phyloP scores from a whole-genome alignment of 30 jellyfish, hydroid and myxozoan genomes.

The Morbakka virulenta region DNA sequence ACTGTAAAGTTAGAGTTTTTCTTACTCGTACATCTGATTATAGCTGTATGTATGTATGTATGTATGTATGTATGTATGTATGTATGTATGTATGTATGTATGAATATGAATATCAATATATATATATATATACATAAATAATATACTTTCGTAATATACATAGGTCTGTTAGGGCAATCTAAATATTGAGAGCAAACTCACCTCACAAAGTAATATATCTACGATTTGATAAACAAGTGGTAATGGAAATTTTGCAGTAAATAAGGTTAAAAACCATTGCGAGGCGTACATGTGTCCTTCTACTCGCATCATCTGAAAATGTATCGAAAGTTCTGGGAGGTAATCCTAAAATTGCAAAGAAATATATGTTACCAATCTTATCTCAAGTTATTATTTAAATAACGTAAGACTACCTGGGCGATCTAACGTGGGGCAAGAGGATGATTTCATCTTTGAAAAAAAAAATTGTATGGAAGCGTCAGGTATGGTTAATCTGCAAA shows the following conservation, averaged over 20 bases:
- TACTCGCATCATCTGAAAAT: conserved; percentile 63
- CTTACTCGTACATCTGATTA: no score
- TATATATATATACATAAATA: no score
- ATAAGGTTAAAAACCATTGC: conserved; percentile 93
- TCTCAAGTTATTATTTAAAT: not conserved
- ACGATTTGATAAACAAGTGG: conserved; percentile 67
- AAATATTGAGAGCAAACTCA: conserved; percentile 14
- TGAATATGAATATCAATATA: no score
- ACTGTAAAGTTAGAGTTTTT: no score
- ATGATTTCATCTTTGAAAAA: not conserved
- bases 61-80: no score
- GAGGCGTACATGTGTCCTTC: conserved; percentile 96
- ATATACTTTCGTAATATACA: no score
- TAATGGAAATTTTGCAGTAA: conserved; percentile 92
- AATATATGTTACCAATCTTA: not conserved
- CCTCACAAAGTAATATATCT: conserved; percentile 90
- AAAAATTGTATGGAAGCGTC: no score
- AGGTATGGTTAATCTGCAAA: no score
- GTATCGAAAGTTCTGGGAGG: conserved; percentile 64
- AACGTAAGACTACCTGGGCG: not conserved
- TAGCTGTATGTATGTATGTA: no score
- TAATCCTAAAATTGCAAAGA: conserved; percentile 47
- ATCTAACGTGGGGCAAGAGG: no score
- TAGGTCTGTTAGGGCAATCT: no score
- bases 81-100: no score